These are phyloP conservation scores for Megalopta genalis DNA, from an alignment of 1,140 invertebrate genomes.

Conservation along the genomic window DNA sequence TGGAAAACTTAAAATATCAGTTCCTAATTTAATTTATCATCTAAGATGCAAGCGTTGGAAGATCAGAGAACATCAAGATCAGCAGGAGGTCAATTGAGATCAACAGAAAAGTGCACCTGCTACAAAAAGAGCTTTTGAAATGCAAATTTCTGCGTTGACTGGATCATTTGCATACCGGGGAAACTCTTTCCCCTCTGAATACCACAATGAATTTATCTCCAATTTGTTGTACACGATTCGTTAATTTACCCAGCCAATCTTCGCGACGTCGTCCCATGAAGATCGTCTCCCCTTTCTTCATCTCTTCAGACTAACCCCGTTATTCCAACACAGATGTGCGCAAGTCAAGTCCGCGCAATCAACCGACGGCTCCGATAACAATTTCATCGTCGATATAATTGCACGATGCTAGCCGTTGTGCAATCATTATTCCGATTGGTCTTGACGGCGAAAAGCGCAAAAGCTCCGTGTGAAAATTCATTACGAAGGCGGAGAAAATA, in stretches of 20 bases:
- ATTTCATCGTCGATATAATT: constrained; percentile 29
- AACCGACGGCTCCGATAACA: constrained; percentile 9
- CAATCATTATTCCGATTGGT: constrained; percentile 9
- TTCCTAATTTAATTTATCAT: too few relatives aligned
- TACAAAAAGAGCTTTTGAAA: too few relatives aligned
- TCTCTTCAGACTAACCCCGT: constrained; percentile 8
- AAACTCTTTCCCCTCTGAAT: too few relatives aligned
- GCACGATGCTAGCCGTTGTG: background rate
- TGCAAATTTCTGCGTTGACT: too few relatives aligned
- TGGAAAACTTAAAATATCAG: too few relatives aligned
- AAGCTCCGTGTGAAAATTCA: constrained; percentile 5
- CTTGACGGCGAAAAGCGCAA: background rate
- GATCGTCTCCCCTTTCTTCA: constrained; percentile 11
- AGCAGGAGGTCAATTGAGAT: too few relatives aligned
- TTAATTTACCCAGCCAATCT: constrained; percentile 64
- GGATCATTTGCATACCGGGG: too few relatives aligned
- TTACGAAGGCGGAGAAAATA: background rate
- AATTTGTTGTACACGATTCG: constrained; percentile 43
- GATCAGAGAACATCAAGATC: too few relatives aligned
- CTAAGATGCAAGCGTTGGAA: too few relatives aligned
- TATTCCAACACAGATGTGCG: constrained; percentile 34
- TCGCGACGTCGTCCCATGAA: constrained; percentile 26
- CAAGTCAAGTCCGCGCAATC: constrained; percentile 12
- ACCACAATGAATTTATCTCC: background rate
- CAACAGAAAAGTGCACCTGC: too few relatives aligned